These are phyloP conservation scores for Galleria mellonella DNA, from an alignment of 1,140 invertebrate species.

Conservation along the genomic window DNA sequence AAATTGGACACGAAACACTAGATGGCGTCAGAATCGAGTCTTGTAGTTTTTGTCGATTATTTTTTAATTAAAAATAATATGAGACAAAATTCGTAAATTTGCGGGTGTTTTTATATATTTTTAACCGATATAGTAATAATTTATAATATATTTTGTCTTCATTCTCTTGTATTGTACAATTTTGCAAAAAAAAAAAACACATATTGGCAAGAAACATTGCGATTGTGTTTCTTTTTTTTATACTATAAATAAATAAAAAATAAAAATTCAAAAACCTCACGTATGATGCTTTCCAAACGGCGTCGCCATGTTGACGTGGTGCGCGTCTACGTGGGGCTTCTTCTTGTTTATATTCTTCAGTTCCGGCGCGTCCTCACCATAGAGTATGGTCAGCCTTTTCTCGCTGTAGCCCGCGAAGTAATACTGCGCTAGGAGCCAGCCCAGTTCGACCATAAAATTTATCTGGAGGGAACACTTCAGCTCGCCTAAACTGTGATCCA, in stretches of 20 bases:
- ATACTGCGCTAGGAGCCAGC: conserved; percentile 90
- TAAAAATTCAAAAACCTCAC: conserved; percentile 50
- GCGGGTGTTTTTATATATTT: no score
- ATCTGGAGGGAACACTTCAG: conserved; percentile 86
- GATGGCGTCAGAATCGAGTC: no score
- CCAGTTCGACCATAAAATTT: conserved; percentile 94
- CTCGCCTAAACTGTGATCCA: conserved; percentile 84
- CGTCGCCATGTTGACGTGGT: conserved; percentile 83
- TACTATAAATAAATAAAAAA: conserved; percentile 1
- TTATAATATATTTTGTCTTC: no score
- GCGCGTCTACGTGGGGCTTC: conserved; percentile 78
- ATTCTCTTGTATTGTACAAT: no score
- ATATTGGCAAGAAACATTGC: no score
- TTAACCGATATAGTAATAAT: no score
- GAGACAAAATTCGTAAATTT: no score
- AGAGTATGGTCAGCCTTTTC: conserved; percentile 85
- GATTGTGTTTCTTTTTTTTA: no score
- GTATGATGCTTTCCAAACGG: conserved; percentile 94
- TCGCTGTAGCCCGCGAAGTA: conserved; percentile 80
- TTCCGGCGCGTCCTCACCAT: conserved; percentile 83
- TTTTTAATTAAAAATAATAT: no score
- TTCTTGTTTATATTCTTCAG: conserved; percentile 70
- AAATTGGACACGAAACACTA: no score
- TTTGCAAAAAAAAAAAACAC: no score
- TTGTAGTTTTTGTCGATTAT: no score